These are phyloP conservation scores for Heterohyrax brucei DNA, from an alignment of 2,797 vertebrate genomes.

Conservation along the genomic window DNA sequence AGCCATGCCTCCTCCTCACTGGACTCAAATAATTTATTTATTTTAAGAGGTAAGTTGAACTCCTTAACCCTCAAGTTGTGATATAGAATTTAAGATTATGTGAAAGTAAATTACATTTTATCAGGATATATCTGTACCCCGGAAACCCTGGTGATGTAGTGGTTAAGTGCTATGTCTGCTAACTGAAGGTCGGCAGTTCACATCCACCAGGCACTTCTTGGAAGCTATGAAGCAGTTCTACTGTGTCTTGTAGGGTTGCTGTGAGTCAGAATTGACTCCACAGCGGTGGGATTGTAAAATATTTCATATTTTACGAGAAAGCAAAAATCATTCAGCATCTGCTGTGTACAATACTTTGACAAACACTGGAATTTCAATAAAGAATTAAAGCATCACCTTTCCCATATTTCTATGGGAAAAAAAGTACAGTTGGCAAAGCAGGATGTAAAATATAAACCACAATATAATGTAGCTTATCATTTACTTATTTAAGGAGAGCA, in stretches of 20 bases:
- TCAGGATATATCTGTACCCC: not conserved
- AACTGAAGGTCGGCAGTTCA: too few species aligned
- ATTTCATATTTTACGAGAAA: slow-evolving; percentile 53
- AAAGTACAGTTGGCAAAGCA: not conserved
- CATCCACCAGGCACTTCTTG: too few species aligned
- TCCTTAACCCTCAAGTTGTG: slow-evolving; percentile 63
- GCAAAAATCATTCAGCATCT: slow-evolving; percentile 40
- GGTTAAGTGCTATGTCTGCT: too few species aligned
- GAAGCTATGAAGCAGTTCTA: too few species aligned
- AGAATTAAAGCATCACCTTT: slow-evolving; percentile 47
- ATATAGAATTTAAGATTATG: slow-evolving; percentile 39
- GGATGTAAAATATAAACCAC: not conserved
- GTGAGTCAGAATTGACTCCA: too few species aligned
- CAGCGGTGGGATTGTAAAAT: not conserved
- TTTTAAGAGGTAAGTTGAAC: slow-evolving; percentile 37
- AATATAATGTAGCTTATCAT: slow-evolving; percentile 11
- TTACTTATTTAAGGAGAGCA: slow-evolving; percentile 25
- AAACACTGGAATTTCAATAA: slow-evolving; percentile 44
- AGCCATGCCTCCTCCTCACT: not conserved
- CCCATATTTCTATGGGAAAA: not conserved
- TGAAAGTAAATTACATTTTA: slow-evolving; percentile 63
- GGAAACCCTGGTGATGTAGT: not conserved
- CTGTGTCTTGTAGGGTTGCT: too few species aligned
- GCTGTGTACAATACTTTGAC: slow-evolving; percentile 1
- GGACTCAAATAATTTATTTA: slow-evolving; percentile 36